phyloP scores from a whole-genome alignment of 1,140 invertebrate species.

The Ceratitis capitata region DNA sequence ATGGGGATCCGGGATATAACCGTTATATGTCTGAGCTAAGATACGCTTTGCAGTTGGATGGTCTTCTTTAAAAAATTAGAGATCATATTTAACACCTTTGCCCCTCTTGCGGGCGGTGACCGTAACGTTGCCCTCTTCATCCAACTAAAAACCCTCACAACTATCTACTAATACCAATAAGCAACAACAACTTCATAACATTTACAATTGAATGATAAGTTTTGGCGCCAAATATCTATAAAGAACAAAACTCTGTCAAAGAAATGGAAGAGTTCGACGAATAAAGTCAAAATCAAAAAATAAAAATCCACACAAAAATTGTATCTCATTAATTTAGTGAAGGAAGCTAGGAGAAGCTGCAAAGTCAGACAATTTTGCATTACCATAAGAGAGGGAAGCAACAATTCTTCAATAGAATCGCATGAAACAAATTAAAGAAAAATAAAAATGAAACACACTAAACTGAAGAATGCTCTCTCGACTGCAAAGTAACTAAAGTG shows the following conservation, averaged over 20 bases:
- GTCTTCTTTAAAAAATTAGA: background rate
- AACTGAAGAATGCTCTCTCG: too few relatives aligned
- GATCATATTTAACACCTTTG: background rate
- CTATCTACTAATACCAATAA: background rate
- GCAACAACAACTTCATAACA: constrained; percentile 38
- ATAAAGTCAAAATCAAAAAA: constrained; percentile 33
- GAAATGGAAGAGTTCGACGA: constrained; percentile 2
- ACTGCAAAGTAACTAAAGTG: too few relatives aligned
- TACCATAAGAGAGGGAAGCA: too few relatives aligned
- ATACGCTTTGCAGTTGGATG: too few relatives aligned
- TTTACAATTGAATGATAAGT: constrained; percentile 39
- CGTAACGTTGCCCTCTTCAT: background rate
- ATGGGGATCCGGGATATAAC: too few relatives aligned
- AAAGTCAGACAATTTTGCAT: too few relatives aligned
- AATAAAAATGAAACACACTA: background rate
- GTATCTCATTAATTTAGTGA: too few relatives aligned
- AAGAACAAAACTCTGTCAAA: constrained; percentile 13
- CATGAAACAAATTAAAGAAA: background rate
- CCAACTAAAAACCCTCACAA: background rate
- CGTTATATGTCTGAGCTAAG: too few relatives aligned
- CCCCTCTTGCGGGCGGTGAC: background rate
- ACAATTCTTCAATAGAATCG: background rate
- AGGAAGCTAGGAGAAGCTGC: too few relatives aligned
- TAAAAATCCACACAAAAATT: too few relatives aligned
- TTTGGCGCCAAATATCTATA: constrained; percentile 42